A percentile compares a stretch with the other conserved stretches of the same genome.
Conservation (phyloP, 2,797 vertebrate genomes). For the Phaenicophaeus curvirostris region DNA sequence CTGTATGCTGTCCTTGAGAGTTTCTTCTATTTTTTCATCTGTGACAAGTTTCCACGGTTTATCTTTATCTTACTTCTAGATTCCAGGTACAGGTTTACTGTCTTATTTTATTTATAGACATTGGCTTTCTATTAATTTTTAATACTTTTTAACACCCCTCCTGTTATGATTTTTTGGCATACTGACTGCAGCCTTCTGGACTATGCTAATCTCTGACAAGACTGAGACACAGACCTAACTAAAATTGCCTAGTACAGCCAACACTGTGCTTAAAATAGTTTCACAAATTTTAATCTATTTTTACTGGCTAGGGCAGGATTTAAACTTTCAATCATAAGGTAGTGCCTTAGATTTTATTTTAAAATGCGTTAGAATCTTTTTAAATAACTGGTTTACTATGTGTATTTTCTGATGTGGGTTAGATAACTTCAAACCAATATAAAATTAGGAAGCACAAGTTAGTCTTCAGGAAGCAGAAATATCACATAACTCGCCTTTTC, state of each 20-base stretch:
- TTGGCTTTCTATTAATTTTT: slow-evolving; percentile 68
- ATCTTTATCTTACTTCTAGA: slow-evolving; percentile 55
- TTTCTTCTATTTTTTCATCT: slow-evolving; percentile 36
- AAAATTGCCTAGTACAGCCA: slow-evolving; percentile 78
- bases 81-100: slow-evolving; percentile 65
- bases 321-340: slow-evolving; percentile 77
- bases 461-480: slow-evolving; percentile 54
- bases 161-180: slow-evolving; percentile 75
- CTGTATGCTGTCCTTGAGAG: background rate
- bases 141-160: slow-evolving; percentile 70
- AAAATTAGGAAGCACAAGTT: slow-evolving; percentile 50
- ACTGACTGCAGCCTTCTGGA: slow-evolving; percentile 75
- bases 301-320: slow-evolving; percentile 71
- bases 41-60: slow-evolving; percentile 45
- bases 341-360: slow-evolving; percentile 69
- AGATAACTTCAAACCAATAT: slow-evolving; percentile 58
- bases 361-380: slow-evolving; percentile 56
- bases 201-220: slow-evolving; percentile 80
- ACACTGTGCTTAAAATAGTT: slow-evolving; percentile 76
- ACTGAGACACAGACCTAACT: slow-evolving; percentile 74
- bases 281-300: slow-evolving; percentile 73
- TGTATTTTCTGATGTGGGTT: slow-evolving; percentile 40
- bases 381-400: slow-evolving; percentile 52
- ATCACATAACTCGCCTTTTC: slow-evolving; percentile 59
- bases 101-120: slow-evolving; percentile 72